Evolutionary conservation across 2,797 vertebrate species (phyloP).

Genomic region (Xenentodon cancila): DNA sequence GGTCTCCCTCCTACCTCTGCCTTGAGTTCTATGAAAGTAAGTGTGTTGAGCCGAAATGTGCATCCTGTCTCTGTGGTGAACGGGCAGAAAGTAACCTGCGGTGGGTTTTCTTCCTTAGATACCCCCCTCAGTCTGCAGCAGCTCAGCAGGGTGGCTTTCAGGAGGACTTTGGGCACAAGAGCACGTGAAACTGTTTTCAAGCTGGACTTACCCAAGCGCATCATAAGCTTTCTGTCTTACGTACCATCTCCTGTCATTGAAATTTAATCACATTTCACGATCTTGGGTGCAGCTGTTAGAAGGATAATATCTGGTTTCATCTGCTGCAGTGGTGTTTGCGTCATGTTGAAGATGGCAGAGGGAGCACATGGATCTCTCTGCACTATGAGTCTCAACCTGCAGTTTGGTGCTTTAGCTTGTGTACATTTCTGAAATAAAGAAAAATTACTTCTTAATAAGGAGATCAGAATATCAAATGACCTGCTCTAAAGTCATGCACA

Average conservation of each 20-base stretch:
- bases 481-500: too few relatives aligned
- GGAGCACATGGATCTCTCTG: too few relatives aligned
- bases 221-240: constrained; percentile 87
- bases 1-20: constrained; percentile 83
- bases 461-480: too few relatives aligned
- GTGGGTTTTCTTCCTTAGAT: constrained; percentile 68
- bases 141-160: constrained; percentile 86
- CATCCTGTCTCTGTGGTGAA: not conserved
- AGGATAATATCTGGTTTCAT: not conserved
- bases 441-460: too few relatives aligned
- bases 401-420: too few relatives aligned
- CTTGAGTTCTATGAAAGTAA: constrained; percentile 91
- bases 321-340: not conserved
- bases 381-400: too few relatives aligned
- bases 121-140: constrained; percentile 88
- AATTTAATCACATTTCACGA: constrained; percentile 15
- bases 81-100: not conserved
- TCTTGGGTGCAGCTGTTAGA: not conserved
- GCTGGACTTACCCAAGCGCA: constrained; percentile 84
- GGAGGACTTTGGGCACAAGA: constrained; percentile 79
- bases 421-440: too few relatives aligned
- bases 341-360: too few relatives aligned
- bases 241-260: constrained; percentile 55
- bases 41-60: constrained; percentile 17
- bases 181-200: constrained; percentile 80